A percentile compares a stretch with the other conserved stretches of the same genome.
Evolutionary conservation across 1,140 invertebrate species (phyloP).

Genomic region (Cotesia typhae): DNA sequence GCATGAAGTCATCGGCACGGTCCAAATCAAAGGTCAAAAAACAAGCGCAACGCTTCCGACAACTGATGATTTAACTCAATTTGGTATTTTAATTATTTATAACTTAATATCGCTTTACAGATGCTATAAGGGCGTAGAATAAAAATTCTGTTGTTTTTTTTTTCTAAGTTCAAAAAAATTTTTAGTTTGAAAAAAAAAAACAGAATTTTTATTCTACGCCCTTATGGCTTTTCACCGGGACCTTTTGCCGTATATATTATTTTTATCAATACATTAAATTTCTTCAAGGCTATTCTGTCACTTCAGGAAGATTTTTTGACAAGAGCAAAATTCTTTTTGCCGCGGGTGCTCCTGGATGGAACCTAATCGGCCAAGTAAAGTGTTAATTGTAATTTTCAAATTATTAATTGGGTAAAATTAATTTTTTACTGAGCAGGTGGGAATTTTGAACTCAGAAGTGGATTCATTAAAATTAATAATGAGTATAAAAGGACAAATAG

Average conservation of each 20-base stretch:
- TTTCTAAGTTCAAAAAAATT: too few relatives aligned
- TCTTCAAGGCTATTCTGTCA: slow-evolving; percentile 68
- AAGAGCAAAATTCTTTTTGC: slow-evolving; percentile 60
- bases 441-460: slow-evolving; percentile 48
- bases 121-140: too few relatives aligned
- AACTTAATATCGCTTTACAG: too few relatives aligned
- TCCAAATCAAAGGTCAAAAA: slow-evolving; percentile 31
- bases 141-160: too few relatives aligned
- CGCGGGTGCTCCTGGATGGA: slow-evolving; percentile 68
- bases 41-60: slow-evolving; percentile 24
- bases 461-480: slow-evolving; percentile 44
- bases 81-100: slow-evolving; percentile 36
- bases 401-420: neutral
- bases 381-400: too few relatives aligned
- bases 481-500: slow-evolving; percentile 66
- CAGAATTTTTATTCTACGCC: too few relatives aligned
- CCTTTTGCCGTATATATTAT: too few relatives aligned
- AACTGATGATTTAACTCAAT: slow-evolving; percentile 37
- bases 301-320: slow-evolving; percentile 66
- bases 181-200: too few relatives aligned
- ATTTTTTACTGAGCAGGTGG: slow-evolving; percentile 37
- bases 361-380: slow-evolving; percentile 56
- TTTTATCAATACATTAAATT: slow-evolving; percentile 12
- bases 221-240: too few relatives aligned
- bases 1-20: slow-evolving; percentile 40